A percentile compares a stretch with the other conserved stretches of the same genome.
phyloP scores from a whole-genome alignment of 1,140 invertebrate species.

The Camponotus floridanus region DNA sequence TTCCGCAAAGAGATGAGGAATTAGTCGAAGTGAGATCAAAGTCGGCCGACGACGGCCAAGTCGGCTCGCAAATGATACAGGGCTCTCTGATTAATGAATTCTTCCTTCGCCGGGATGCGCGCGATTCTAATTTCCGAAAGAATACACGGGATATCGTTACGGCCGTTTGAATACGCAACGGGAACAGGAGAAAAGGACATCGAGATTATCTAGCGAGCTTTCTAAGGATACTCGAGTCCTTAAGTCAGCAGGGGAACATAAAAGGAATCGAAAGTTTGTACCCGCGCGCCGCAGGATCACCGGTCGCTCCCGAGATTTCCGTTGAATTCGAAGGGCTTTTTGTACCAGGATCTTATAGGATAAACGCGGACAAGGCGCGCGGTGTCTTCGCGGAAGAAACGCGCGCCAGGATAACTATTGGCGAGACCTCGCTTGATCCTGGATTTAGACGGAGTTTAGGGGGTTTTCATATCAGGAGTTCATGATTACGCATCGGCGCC shows the following conservation, averaged over 20 bases:
- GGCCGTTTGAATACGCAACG: conserved; percentile 16
- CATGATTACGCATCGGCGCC: conserved; percentile 55
- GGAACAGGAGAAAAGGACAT: not conserved
- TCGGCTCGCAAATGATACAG: not conserved
- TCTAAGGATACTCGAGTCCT: conserved; percentile 83
- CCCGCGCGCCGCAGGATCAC: conserved; percentile 35
- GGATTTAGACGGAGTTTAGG: conserved; percentile 78
- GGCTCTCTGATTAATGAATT: conserved; percentile 18
- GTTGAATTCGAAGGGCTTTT: conserved; percentile 75
- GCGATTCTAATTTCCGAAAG: conserved; percentile 16
- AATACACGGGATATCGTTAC: not conserved
- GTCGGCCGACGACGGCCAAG: conserved; percentile 3
- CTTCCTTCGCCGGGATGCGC: not conserved
- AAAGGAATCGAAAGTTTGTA: conserved; percentile 73
- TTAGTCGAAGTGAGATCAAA: conserved; percentile 18
- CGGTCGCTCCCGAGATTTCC: conserved; percentile 69
- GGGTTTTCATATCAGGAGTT: conserved; percentile 78
- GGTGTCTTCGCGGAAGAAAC: conserved; percentile 29
- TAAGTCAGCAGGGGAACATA: conserved; percentile 81
- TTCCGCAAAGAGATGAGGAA: not conserved
- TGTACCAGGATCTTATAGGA: conserved; percentile 75
- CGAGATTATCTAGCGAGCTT: conserved; percentile 66
- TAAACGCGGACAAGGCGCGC: not conserved
- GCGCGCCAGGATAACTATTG: conserved; percentile 33
- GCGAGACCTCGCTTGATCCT: conserved; percentile 71